These are phyloP conservation scores for Galeopterus variegatus DNA, from an alignment of 2,113 vertebrate genomes.

Conservation along the genomic window DNA sequence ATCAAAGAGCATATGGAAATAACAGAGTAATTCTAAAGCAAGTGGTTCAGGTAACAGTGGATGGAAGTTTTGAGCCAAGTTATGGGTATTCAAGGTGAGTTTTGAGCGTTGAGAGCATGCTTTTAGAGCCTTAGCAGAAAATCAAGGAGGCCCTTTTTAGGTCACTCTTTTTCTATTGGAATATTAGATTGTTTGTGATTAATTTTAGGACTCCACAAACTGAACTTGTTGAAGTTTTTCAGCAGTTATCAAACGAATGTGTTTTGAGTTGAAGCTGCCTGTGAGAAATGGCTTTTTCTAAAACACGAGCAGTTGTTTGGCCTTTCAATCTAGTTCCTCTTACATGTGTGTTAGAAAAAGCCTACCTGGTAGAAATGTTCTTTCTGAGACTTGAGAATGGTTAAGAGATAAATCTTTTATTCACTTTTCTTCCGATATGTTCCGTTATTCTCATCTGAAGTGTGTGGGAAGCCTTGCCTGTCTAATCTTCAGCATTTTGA, in stretches of 20 bases:
- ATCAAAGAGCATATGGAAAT: background rate
- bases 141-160: background rate
- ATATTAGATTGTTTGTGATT: constrained; percentile 17
- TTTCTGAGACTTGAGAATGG: background rate
- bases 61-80: background rate
- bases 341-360: constrained; percentile 58
- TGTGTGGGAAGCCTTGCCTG: constrained; percentile 44
- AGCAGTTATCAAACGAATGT: background rate
- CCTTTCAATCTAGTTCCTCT: constrained; percentile 42
- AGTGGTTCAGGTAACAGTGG: background rate
- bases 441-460: constrained; percentile 39
- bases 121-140: background rate
- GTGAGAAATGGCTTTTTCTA: constrained; percentile 36
- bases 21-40: background rate
- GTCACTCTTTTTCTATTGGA: background rate
- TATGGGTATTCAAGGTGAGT: background rate
- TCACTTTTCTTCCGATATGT: background rate
- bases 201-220: constrained; percentile 39
- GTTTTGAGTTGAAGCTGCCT: constrained; percentile 15
- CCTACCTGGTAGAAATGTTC: constrained; percentile 18
- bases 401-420: constrained; percentile 49
- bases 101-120: background rate
- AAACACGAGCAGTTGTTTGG: constrained; percentile 48
- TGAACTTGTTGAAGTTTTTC: constrained; percentile 37
- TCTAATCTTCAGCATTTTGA: constrained; percentile 56